Conservation (phyloP, 2,113 vertebrate species). For the Lipophrys pholis region DNA sequence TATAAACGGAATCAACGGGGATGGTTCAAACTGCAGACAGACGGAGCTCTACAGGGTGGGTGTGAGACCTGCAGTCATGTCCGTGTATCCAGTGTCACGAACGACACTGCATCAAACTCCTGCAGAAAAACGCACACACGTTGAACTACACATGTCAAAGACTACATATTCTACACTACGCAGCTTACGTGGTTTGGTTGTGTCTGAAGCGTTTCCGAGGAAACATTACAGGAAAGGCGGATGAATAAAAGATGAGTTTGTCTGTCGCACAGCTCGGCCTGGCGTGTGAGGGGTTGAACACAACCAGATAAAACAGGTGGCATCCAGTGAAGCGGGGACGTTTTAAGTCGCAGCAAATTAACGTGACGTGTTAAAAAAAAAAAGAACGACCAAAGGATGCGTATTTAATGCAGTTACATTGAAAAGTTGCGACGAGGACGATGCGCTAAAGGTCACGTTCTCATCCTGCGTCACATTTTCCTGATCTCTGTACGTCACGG, state of each 20-base stretch:
- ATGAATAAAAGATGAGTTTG: not conserved
- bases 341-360: not conserved
- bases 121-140: constrained; percentile 25
- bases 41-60: too few species aligned
- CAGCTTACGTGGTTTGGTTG: accelerated
- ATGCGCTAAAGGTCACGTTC: constrained; percentile 80
- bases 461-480: constrained; percentile 84
- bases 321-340: too few species aligned
- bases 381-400: not conserved
- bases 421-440: constrained; percentile 13
- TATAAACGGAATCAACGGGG: not conserved
- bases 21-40: not conserved
- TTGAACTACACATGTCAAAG: not conserved
- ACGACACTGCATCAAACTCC: constrained; percentile 40
- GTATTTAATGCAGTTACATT: not conserved
- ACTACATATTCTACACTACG: not conserved
- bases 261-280: not conserved
- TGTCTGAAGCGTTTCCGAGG: not conserved
- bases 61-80: not conserved
- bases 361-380: not conserved
- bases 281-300: not conserved
- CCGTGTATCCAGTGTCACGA: constrained; percentile 35
- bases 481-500: constrained; percentile 60
- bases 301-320: not conserved
- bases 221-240: not conserved